Evolutionary conservation across 2,888 invertebrate genomes (phyloP), one percentile per base, ranked within the genome.

Genomic region (Mesodorylaimus sp.): DNA sequence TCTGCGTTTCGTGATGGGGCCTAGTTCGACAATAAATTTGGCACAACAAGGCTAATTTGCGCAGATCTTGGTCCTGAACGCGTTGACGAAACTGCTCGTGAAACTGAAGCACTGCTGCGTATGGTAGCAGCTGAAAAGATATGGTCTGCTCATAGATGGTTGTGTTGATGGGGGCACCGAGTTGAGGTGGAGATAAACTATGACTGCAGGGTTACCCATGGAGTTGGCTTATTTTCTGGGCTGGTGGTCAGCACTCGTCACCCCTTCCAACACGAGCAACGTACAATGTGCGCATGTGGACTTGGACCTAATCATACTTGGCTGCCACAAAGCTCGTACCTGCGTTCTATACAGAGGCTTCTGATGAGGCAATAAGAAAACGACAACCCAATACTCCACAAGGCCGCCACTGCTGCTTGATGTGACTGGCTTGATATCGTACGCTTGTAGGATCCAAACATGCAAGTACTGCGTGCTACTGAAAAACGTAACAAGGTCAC

Each of bases 281-380:
- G 5, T 23, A 16, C 25, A 7, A 16, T 16, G 5, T 43, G 3
- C n/a, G 3, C n/a, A 7, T 5, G 24, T 23, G 43, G 25, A 5
- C 10, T 27, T 10, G 3, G 3, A 43, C 10, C 25, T 5, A 10
- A 7, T 13, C 7, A 27, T 7, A 24, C 25, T 43, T 13, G 23
- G 5, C n/a, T n/a, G n/a, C n/a, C n/a, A n/a, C n/a, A n/a, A n/a
- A n/a, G n/a, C n/a, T n/a, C 13, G 10, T 41, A 48, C 51, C 47
- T 45, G 36, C 13, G 47, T 51, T 26, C 43, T 16, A 39, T 41
- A 51, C 3, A 51, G 44, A 27, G 51, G 51, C 27, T 51, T 51
- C 5, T 48, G 44, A 24, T 48, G 48, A 16, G 51, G 51, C 7
- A 51, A 38, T 26, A 51, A 37, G 25, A 51, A 51, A 5, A 42